Base-by-base conservation (phyloP, 1,140 invertebrate genomes). In the Drosophila truncata region DNA sequence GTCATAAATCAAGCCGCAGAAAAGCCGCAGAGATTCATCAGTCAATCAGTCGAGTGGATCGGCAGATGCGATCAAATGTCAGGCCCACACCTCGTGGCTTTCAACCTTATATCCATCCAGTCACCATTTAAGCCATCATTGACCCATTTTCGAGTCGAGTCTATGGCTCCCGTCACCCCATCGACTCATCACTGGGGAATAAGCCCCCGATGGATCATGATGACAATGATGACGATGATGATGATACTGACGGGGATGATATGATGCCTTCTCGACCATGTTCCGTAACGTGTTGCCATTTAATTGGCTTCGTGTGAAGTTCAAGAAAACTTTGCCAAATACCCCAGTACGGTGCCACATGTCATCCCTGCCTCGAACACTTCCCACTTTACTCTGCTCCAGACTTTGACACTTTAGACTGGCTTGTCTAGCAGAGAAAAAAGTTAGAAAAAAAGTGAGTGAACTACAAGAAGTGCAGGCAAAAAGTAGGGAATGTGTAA, bases 91-190 rank as follows among this genome's bases (percentile, higher is more conserved):
- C 78, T 73, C 78, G 27, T 52, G 35, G 46, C 69, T 62, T 61
- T 73, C 57, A 65, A 59, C 74, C 75, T 78, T 60, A 61, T 29
- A 50, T 50, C 25, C 47, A 49, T 50, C 65, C 65, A 58, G 52
- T 31, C 84, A 88, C 84, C 87, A 84, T 90, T 90, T 85, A 86
- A 90, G 85, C 85, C 85, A 91, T 90, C 86, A 91, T 91, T 90
- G 85, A 90, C 85, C 85, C 82, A 90, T 90, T 90, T 90, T 82
- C 73, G 27, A 61, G 52, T 25, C 20, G 16, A n/a, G 27, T 44
- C 64, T 33, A 63, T 47, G 63, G 23, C 60, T 44, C n/a, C 42
- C 65, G 35, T 47, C 61, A 25, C 27, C 44, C n/a, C 35, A 42
- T 44, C 66, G 3, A 1, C 46, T 37, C 10, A 25, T 78, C 79